These are phyloP conservation scores for Aphelinus certus DNA, from an alignment of 1,140 invertebrate species.

Conservation along the genomic window DNA sequence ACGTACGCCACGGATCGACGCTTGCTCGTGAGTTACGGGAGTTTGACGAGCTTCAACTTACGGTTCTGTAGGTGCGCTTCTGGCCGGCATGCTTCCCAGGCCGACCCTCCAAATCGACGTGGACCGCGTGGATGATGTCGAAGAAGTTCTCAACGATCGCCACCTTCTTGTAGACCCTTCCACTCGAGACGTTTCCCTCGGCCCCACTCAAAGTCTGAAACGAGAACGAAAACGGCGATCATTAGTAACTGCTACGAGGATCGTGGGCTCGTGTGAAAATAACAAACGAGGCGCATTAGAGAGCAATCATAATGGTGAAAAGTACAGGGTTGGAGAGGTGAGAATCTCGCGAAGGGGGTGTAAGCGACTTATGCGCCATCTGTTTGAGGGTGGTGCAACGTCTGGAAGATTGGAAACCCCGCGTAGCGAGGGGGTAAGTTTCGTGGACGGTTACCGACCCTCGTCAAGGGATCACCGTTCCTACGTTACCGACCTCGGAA, in stretches of 20 bases:
- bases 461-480: not conserved
- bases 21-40: not conserved
- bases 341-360: too few relatives aligned
- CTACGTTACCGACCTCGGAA: constrained; percentile 36
- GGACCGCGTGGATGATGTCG: constrained; percentile 94
- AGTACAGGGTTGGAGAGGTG: too few relatives aligned
- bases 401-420: not conserved
- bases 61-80: constrained; percentile 94
- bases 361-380: constrained; percentile 28
- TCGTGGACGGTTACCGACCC: too few relatives aligned
- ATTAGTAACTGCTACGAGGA: not conserved
- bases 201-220: constrained; percentile 63
- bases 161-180: constrained; percentile 86
- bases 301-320: too few relatives aligned
- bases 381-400: constrained; percentile 39
- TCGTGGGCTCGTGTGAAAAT: too few relatives aligned
- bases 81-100: constrained; percentile 94
- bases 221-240: constrained; percentile 43
- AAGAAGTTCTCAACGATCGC: constrained; percentile 97
- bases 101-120: constrained; percentile 89
- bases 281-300: too few relatives aligned
- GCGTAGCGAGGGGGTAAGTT: too few relatives aligned
- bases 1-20: not conserved
- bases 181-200: constrained; percentile 64
- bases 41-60: constrained; percentile 68